Evolutionary conservation across 2,113 vertebrate species (phyloP), one percentile per base, ranked within the genome.

Genomic region (Sturnus vulgaris): DNA sequence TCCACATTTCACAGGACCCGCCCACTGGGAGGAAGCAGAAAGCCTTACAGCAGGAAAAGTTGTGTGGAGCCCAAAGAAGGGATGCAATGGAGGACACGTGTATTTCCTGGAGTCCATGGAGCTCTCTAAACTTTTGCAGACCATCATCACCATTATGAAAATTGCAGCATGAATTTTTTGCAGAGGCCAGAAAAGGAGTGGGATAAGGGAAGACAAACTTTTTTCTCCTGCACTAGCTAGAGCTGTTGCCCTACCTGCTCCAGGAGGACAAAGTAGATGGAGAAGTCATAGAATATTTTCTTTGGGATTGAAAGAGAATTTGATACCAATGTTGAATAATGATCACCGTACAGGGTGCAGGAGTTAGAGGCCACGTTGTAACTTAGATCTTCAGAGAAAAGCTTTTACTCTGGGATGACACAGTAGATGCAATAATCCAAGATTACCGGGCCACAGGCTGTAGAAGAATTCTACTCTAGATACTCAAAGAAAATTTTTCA

Each of bases 281-380:
- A 30, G 9, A 68, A 6, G 6, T 55, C 40, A 52, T 3, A n/a
- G 6, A 27, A 61, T 5, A 27, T 9, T 33, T 65, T 47, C 11
- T 47, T 33, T 42, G 12, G 18, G 11, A 27, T 2, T 80, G 25
- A 18, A 50, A 55, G 11, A 31, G 11, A 37, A 18, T 82, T 42
- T 66, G 37, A 37, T 28, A 8, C 7, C 12, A 10, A 1, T 13
- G 23, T 16, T 39, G 11, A 91, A 28, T 3, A 3, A 28, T 6
- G 19, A 25, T 1, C 8, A 7, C 25, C 10, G 4, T 47, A 21
- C 0, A 1, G 5, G 2, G 4, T 70, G 12, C 14, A n/a, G 16
- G 35, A 76, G 2, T 42, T 23, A 60, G 35, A 46, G 7, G 4
- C 6, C 33, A 42, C 8, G 15, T 53, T 64, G 8, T 21, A 13